Evolutionary conservation across 2,113 vertebrate species (phyloP), one percentile per base, ranked within the genome.

Genomic region (Symphodus melops): DNA sequence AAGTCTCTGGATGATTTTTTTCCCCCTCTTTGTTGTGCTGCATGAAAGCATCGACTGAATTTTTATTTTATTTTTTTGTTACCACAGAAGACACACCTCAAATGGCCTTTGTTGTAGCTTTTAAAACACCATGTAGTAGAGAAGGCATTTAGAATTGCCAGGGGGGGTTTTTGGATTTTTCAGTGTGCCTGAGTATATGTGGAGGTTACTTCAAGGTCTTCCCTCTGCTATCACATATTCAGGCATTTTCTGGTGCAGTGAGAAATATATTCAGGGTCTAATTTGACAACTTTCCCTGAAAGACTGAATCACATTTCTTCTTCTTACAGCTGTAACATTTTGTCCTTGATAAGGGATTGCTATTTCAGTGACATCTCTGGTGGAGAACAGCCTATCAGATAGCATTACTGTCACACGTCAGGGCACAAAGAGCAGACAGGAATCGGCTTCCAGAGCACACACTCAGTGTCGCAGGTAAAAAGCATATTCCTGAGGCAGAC

Each of bases 161-260:
- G 8, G 39, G 72, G 67, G 65, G n/a, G n/a, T 53, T 19, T 61
- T 54, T 46, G 37, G 51, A 42, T 49, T 58, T 60, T 70, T 0
- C 3, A 37, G 1, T n/a, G 25, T 70, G 55, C 33, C 19, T 21
- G 9, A 60, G 44, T 64, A 36, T 41, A 37, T 33, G 48, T 23
- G 54, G 51, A 77, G 83, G 81, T 75, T 71, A 86, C 59, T 71
- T 84, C 60, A 82, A 86, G 83, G 78, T 83, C 71, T 65, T 66
- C 39, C 23, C 56, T 19, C 64, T 48, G 33, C 46, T 65, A 11
- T 67, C 69, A 23, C 52, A 53, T 7, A 61, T 37, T 58, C 41
- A 37, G 54, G 19, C 20, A 25, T 72, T 52, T 52, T 83, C 12
- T 8, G 62, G 51, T 42, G 37, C 54, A 39, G 48, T 16, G n/a